Conservation (phyloP, 2,888 invertebrate genomes). For the Lamproptera curius region DNA sequence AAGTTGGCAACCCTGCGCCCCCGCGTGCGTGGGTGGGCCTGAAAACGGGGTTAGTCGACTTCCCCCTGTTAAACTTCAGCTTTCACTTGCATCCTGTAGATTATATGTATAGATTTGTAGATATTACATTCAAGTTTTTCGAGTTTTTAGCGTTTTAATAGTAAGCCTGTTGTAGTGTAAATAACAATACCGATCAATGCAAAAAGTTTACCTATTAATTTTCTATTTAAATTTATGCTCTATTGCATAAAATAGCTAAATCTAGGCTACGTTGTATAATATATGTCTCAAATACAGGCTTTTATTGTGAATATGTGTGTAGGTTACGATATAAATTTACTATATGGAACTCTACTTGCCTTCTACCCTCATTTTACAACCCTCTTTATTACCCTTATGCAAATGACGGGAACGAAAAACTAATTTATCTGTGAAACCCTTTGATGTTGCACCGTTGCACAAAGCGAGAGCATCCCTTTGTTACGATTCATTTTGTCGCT, state of each 20-base stretch:
- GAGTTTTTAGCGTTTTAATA: background rate
- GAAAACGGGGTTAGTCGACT: slow-evolving; percentile 67
- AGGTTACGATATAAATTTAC: no score
- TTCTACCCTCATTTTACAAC: no score
- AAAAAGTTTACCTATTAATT: background rate
- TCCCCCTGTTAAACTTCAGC: slow-evolving; percentile 42
- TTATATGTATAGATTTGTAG: slow-evolving; percentile 31
- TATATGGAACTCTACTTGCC: no score
- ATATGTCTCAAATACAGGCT: no score
- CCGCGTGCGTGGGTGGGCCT: slow-evolving; percentile 32
- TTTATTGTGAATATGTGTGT: no score
- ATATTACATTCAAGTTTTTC: slow-evolving; percentile 17
- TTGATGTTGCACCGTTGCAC: slow-evolving; percentile 21
- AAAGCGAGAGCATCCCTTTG: slow-evolving; percentile 5
- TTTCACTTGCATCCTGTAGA: slow-evolving; percentile 73
- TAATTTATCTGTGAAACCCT: slow-evolving; percentile 12
- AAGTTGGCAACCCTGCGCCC: slow-evolving; percentile 24
- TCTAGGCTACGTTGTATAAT: no score
- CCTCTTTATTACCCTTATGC: no score
- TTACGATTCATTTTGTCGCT: no score
- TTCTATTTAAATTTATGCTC: background rate
- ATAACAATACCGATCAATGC: background rate
- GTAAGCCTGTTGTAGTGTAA: no score
- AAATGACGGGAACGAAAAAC: slow-evolving; percentile 8
- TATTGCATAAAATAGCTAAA: no score